Conservation (phyloP, 2,113 vertebrate species). For the Xerus inauris region DNA sequence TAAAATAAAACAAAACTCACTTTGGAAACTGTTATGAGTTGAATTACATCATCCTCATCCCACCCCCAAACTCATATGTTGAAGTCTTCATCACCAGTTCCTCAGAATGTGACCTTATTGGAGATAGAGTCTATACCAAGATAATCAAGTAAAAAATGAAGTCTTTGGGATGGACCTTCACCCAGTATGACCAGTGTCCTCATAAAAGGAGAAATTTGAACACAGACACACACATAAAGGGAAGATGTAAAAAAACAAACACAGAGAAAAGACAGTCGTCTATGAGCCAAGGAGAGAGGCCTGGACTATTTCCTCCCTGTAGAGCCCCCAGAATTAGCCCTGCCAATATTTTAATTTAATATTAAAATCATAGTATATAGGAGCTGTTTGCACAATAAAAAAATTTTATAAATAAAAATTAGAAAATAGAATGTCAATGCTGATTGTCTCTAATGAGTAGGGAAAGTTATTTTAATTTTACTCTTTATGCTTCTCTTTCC, state of each 20-base stretch:
- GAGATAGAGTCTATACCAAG: neutral
- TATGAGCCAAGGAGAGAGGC: neutral
- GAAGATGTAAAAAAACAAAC: neutral
- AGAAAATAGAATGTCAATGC: neutral
- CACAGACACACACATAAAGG: neutral
- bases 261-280: neutral
- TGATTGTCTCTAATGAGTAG: neutral
- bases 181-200: neutral
- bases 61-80: neutral
- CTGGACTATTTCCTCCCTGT: neutral
- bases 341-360: neutral
- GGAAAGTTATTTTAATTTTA: neutral
- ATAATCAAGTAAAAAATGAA: neutral
- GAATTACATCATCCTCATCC: neutral
- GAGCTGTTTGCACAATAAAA: neutral
- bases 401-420: slow-evolving; percentile 38
- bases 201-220: neutral
- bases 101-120: neutral
- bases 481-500: slow-evolving; percentile 12
- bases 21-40: neutral
- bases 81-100: neutral
- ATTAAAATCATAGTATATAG: neutral
- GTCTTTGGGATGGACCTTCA: neutral
- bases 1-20: slow-evolving; percentile 25
- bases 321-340: neutral